These are phyloP conservation scores for Cynocephalus volans DNA, from an alignment of 2,113 vertebrate genomes.

Conservation along the genomic window DNA sequence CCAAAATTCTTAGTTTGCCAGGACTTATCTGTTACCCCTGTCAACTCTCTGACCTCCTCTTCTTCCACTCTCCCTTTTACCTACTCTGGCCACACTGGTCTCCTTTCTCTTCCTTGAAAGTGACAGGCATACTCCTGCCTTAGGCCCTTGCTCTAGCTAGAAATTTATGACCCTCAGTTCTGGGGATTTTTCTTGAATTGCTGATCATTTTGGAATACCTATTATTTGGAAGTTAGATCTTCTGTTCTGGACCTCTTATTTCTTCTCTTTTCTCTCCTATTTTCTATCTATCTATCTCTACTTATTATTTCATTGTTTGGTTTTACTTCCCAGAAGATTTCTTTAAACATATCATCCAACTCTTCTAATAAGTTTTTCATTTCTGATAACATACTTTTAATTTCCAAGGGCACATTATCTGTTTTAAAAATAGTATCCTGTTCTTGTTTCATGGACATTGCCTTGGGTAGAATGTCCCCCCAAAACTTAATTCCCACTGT, in stretches of 20 bases:
- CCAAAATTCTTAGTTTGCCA: background rate
- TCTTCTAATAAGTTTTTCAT: background rate
- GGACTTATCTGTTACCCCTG: background rate
- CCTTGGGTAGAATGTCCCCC: too few species aligned
- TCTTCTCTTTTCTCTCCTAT: background rate
- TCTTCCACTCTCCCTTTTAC: background rate
- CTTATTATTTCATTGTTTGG: background rate
- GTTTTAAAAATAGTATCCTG: background rate
- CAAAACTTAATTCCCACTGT: too few species aligned
- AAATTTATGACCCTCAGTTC: background rate
- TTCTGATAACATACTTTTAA: background rate
- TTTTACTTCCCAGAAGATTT: constrained; percentile 2
- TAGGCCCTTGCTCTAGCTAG: background rate
- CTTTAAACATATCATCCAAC: background rate
- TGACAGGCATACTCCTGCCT: background rate
- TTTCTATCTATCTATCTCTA: background rate
- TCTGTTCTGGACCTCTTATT: background rate
- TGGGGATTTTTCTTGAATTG: constrained; percentile 11
- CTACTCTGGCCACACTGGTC: background rate
- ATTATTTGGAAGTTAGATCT: background rate
- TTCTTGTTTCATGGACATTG: background rate
- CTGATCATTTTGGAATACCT: background rate
- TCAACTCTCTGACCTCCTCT: background rate
- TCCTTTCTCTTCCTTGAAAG: constrained; percentile 30
- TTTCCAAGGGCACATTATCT: background rate